Percentiles rank a stretch among this genome's conserved stretches.
phyloP scores from a whole-genome alignment of 2,797 vertebrate genomes.

The Rousettus madagascariensis region DNA sequence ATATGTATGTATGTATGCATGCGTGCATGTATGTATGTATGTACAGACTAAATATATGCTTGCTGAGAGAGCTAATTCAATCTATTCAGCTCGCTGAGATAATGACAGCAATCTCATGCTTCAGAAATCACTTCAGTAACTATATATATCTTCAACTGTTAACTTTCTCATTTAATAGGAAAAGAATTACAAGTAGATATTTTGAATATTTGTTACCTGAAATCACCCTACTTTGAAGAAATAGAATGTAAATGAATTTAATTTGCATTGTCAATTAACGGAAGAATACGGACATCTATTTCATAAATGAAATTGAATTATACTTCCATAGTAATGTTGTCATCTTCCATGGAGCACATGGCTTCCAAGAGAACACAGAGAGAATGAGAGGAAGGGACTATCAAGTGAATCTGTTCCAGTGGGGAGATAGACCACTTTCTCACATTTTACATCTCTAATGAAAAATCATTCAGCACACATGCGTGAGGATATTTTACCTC shows the following conservation, averaged over 20 bases:
- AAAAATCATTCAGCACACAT: background rate
- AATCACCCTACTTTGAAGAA: background rate
- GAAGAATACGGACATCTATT: background rate
- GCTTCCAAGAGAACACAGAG: background rate
- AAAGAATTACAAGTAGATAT: background rate
- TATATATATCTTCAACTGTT: background rate
- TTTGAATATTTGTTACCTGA: background rate
- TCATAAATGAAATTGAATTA: background rate
- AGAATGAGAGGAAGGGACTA: background rate
- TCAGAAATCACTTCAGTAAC: background rate
- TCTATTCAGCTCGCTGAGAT: background rate
- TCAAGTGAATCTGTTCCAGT: background rate
- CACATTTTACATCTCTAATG: background rate
- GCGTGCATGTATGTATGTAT: background rate
- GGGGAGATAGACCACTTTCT: background rate
- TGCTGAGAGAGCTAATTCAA: background rate
- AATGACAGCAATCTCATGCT: background rate
- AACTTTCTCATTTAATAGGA: background rate
- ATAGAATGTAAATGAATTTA: background rate
- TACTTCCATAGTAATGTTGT: background rate
- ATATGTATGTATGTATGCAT: background rate
- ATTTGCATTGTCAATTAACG: background rate
- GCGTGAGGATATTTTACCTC: background rate
- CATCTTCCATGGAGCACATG: background rate
- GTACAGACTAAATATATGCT: background rate